phyloP scores from a whole-genome alignment of 2,888 invertebrate genomes.

The Muscina levida region DNA sequence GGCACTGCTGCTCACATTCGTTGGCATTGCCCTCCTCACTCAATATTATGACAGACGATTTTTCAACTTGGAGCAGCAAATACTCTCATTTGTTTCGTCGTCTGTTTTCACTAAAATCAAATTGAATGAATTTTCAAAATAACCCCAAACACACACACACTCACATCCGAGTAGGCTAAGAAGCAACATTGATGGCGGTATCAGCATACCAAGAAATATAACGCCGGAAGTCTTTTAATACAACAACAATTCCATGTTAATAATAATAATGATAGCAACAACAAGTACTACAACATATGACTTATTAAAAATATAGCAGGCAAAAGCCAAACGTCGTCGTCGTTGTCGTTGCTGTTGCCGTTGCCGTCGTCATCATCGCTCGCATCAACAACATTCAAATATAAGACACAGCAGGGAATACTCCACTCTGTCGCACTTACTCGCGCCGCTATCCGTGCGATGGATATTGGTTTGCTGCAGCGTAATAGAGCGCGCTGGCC shows the following conservation, averaged over 20 bases:
- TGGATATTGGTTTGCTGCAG: no score
- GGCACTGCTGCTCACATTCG: background rate
- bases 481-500: background rate
- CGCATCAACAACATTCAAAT: conserved; percentile 57
- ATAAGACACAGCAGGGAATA: conserved; percentile 66
- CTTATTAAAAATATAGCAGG: conserved; percentile 58
- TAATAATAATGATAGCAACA: conserved; percentile 1
- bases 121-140: conserved; percentile 51
- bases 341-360: no score
- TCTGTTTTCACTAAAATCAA: conserved; percentile 18
- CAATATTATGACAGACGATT: conserved; percentile 65
- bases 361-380: background rate
- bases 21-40: conserved; percentile 45
- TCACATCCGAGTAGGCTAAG: no score
- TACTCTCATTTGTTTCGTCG: background rate
- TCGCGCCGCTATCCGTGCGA: background rate
- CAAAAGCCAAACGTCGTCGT: conserved; percentile 6
- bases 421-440: background rate
- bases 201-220: conserved; percentile 47
- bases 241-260: conserved; percentile 31
- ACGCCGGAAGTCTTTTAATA: conserved; percentile 69
- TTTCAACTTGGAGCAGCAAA: conserved; percentile 43
- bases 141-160: conserved; percentile 8
- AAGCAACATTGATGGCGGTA: background rate
- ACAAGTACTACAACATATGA: conserved; percentile 47